Conservation (phyloP, 2,888 invertebrate species). For the Silvanus unidentatus region DNA sequence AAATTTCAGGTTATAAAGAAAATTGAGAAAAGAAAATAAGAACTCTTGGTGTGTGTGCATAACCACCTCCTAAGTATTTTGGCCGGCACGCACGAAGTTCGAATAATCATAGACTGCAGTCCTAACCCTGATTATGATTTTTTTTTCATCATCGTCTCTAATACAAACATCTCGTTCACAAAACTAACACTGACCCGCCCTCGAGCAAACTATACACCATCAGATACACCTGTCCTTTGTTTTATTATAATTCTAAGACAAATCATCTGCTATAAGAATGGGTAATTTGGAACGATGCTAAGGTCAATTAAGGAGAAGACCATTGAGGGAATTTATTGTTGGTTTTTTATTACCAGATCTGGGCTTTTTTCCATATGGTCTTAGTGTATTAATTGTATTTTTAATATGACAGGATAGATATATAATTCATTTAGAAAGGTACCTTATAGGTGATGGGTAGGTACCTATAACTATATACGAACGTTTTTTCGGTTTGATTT, state of each 20-base stretch:
- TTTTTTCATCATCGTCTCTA: slow-evolving; percentile 28
- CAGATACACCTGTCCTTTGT: slow-evolving; percentile 35
- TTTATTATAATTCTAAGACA: slow-evolving; percentile 30
- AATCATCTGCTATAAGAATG: slow-evolving; percentile 34
- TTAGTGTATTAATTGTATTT: no score
- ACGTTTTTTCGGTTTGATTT: no score
- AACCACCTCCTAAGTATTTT: not conserved
- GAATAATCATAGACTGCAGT: slow-evolving; percentile 32
- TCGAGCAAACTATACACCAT: slow-evolving; percentile 22
- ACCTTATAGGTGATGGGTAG: no score
- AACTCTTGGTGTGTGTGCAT: no score
- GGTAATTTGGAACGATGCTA: no score
- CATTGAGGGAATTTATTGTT: no score
- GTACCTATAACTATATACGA: no score
- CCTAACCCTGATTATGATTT: slow-evolving; percentile 30
- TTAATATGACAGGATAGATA: no score
- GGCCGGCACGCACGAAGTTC: slow-evolving; percentile 24
- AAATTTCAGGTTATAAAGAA: slow-evolving; percentile 4
- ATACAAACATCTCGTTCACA: slow-evolving; percentile 39
- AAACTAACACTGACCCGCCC: slow-evolving; percentile 33
- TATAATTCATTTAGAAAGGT: no score
- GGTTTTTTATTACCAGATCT: no score
- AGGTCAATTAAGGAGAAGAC: no score
- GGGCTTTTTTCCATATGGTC: no score
- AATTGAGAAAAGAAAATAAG: not conserved